phyloP scores from a whole-genome alignment of 1,140 invertebrate species.

The Pseudobourletiella spinata region DNA sequence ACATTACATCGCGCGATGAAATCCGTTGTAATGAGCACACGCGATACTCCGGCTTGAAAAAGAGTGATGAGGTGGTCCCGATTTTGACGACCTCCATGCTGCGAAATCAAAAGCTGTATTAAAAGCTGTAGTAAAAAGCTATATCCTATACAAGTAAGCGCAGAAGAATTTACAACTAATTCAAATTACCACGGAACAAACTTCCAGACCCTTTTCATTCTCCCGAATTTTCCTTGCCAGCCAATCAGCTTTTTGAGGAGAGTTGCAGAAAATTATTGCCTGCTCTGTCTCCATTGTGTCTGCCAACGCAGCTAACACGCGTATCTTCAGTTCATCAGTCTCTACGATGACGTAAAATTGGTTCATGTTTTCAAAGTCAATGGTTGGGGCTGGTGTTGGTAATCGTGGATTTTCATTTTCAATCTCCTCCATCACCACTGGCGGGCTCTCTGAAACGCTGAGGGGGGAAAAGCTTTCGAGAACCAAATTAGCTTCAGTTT shows the following conservation, averaged over 20 bases:
- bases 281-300: conserved; percentile 13
- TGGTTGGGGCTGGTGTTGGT: not conserved
- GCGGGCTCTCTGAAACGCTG: not conserved
- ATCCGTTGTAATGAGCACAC: conserved; percentile 12
- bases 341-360: conserved; percentile 17
- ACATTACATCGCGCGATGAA: not conserved
- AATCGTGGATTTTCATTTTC: not conserved
- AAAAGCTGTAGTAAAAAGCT: not conserved
- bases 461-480: not conserved
- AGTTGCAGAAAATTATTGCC: conserved; percentile 23
- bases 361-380: conserved; percentile 7
- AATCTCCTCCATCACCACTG: not conserved
- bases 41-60: conserved; percentile 1
- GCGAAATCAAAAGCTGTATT: not conserved
- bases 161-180: not conserved
- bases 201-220: conserved; percentile 15
- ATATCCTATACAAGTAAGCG: not conserved
- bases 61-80: conserved; percentile 13
- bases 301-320: not conserved
- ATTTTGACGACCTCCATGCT: conserved; percentile 9
- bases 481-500: too few species aligned
- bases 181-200: conserved; percentile 16
- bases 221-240: conserved; percentile 15
- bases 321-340: conserved; percentile 3
- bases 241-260: conserved; percentile 8